A percentile compares a stretch with the other conserved stretches of the same genome.
These are phyloP conservation scores for Belgica antarctica DNA, from an alignment of 2,888 invertebrate genomes.

Conservation along the genomic window DNA sequence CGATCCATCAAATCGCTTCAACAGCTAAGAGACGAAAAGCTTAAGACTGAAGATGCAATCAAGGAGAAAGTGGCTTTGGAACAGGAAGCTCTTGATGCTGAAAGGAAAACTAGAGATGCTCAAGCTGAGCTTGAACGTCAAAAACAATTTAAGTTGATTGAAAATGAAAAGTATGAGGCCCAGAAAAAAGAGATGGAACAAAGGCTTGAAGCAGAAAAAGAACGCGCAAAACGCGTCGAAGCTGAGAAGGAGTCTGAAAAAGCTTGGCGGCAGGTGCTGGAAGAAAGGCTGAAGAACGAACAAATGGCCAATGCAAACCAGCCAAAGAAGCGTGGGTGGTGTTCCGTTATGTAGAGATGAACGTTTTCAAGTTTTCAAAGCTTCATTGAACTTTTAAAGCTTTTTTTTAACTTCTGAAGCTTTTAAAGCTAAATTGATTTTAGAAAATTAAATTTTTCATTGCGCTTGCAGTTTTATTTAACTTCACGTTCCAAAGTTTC, in stretches of 20 bases:
- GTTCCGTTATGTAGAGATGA: not conserved
- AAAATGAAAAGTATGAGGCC: conserved; percentile 13
- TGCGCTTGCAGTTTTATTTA: too few relatives aligned
- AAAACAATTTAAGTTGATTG: not conserved
- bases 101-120: not conserved
- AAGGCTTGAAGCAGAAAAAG: conserved; percentile 15
- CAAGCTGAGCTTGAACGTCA: conserved; percentile 15
- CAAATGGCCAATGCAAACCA: not conserved
- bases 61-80: not conserved
- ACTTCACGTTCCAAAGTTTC: too few relatives aligned
- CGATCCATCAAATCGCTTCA: not conserved
- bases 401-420: too few relatives aligned
- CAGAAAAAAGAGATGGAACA: not conserved
- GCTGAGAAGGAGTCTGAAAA: not conserved
- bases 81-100: conserved; percentile 16
- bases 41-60: conserved; percentile 1
- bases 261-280: not conserved
- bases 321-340: not conserved
- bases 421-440: too few relatives aligned
- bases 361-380: too few relatives aligned
- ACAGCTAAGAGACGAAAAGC: not conserved
- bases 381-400: too few relatives aligned
- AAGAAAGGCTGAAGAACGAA: not conserved
- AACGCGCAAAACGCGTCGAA: not conserved
- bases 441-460: too few relatives aligned